phyloP scores from a whole-genome alignment of 2,113 vertebrate genomes.

The Redunca redunca region DNA sequence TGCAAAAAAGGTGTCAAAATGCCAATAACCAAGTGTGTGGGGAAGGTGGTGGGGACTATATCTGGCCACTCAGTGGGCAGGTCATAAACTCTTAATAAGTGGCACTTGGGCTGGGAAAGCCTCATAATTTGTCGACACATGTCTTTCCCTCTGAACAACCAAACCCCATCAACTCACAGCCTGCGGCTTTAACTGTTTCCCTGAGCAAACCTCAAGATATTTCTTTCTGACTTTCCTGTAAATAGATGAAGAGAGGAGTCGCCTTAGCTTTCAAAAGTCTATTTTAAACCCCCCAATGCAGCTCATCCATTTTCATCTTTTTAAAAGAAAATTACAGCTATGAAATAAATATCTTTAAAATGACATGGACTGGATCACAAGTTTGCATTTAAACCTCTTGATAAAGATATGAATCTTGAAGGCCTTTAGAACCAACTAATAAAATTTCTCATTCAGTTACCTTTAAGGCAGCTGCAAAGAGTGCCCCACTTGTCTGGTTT shows the following conservation, averaged over 20 bases:
- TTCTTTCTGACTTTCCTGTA: slow-evolving; percentile 70
- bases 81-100: slow-evolving; percentile 83
- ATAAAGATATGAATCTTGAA: slow-evolving; percentile 50
- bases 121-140: slow-evolving; percentile 75
- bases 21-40: slow-evolving; percentile 67
- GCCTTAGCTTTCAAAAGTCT: slow-evolving; percentile 40
- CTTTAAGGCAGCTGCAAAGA: slow-evolving; percentile 36
- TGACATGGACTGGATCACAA: slow-evolving; percentile 15
- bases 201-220: slow-evolving; percentile 71
- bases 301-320: not conserved
- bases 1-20: slow-evolving; percentile 74
- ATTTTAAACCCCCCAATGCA: slow-evolving; percentile 43
- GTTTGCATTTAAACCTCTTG: slow-evolving; percentile 39
- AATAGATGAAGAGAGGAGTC: slow-evolving; percentile 15
- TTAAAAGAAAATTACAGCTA: not conserved
- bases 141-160: slow-evolving; percentile 73
- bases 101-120: slow-evolving; percentile 75
- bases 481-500: slow-evolving; percentile 56
- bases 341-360: slow-evolving; percentile 48
- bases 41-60: slow-evolving; percentile 70
- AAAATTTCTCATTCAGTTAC: slow-evolving; percentile 65
- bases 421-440: slow-evolving; percentile 40
- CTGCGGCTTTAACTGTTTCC: slow-evolving; percentile 76
- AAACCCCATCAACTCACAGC: slow-evolving; percentile 78
- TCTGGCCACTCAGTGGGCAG: slow-evolving; percentile 66